Percentiles rank a stretch among this genome's conserved stretches.
Conservation (phyloP, 2,113 vertebrate genomes). For the Monarcha castaneiventris region DNA sequence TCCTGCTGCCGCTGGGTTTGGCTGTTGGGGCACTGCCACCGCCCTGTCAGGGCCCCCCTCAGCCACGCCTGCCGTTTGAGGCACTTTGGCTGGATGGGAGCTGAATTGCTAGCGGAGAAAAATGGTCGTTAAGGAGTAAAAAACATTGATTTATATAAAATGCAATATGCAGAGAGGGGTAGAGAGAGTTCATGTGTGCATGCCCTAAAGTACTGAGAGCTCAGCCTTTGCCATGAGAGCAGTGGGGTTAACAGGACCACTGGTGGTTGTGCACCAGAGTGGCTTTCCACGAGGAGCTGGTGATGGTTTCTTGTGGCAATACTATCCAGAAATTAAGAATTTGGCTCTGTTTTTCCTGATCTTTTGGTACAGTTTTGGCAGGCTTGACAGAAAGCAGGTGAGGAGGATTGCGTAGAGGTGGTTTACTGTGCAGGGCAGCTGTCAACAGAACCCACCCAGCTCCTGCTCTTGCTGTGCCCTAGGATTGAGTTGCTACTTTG, state of each 20-base stretch:
- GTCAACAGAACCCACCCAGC: neutral
- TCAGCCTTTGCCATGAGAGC: neutral
- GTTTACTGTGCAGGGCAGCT: neutral
- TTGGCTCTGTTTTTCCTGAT: neutral
- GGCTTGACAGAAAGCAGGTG: neutral
- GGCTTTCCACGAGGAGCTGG: neutral
- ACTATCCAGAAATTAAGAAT: neutral
- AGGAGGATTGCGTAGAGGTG: neutral
- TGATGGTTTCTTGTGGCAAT: neutral
- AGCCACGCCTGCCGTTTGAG: fast-evolving
- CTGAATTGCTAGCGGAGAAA: neutral
- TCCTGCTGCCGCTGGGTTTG: fast-evolving
- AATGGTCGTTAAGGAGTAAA: neutral
- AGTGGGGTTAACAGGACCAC: neutral
- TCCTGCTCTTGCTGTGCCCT: neutral
- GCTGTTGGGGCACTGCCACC: fast-evolving
- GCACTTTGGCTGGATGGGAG: neutral
- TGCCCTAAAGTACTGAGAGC: neutral
- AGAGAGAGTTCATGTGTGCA: neutral
- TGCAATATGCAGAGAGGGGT: no score
- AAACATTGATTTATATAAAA: neutral
- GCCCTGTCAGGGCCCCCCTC: fast-evolving
- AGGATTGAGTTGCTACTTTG: no score
- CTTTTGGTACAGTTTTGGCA: neutral
- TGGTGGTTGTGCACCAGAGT: neutral